Base-by-base conservation (phyloP, 1,140 invertebrate species). In the Ceratoteleas bidentatus region DNA sequence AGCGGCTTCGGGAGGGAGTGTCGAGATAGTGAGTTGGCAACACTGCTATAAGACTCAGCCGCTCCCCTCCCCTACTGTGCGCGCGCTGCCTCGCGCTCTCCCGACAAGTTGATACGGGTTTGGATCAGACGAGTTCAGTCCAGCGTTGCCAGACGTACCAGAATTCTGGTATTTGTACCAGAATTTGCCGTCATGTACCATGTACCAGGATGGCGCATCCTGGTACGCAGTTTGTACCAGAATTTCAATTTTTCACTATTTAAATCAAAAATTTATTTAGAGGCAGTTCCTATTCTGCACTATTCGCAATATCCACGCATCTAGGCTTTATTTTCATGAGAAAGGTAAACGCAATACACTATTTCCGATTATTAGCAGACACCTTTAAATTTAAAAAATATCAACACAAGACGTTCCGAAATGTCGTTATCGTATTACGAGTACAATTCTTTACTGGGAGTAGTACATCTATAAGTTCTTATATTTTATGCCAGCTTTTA, bases 201-300 rank as follows among this genome's bases (percentile, higher is more conserved):
- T 6, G 40, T 43, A 43, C 40, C 40, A 43, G n/a, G 40, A 43
- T 10, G 40, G n/a, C n/a, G 40, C n/a, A 43, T 43, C 40, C 40
- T 43, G 40, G 40, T 43, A 43, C 40, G 40, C 40, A 6, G n/a
- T 43, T 43, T 43, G 40, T 43, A 43, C 9, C 40, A 43, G 40
- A n/a, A 43, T 43, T 43, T 43, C n/a, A 43, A 43, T 10, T 2
- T 43, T 10, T 43, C n/a, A n/a, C 40, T 10, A 43, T 43, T 43
- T 43, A 43, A 43, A n/a, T 43, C 2, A 43, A 43, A 2, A 43
- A 43, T 1, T 2, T 24, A 24, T 24, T 24, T 24, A 24, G 24
- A 24, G 24, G 24, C 24, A 24, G 24, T 24, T 24, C 1, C n/a
- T 43, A 10, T 43, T 43, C 40, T 43, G 40, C 6, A 43, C 40